Percentiles rank a stretch among this genome's conserved stretches.
These are phyloP conservation scores for Platyrinchus mystaceus DNA, from an alignment of 2,797 vertebrate genomes.

Conservation along the genomic window DNA sequence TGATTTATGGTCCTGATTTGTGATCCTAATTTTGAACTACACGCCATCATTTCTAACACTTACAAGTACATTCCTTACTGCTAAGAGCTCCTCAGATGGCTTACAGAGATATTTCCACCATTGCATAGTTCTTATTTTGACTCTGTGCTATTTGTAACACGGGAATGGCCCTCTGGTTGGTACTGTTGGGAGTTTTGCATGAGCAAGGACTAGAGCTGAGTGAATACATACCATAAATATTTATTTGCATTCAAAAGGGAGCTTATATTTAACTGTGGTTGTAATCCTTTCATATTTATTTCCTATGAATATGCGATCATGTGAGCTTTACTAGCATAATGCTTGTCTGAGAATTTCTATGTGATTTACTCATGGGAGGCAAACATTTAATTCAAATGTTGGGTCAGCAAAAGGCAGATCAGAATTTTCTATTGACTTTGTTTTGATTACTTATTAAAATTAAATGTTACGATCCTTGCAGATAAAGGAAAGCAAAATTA, in stretches of 20 bases:
- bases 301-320: neutral
- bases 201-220: neutral
- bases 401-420: neutral
- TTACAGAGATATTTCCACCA: neutral
- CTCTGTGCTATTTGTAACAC: neutral
- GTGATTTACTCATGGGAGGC: neutral
- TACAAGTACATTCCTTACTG: neutral
- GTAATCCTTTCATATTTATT: slow-evolving; percentile 37
- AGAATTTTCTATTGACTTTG: neutral
- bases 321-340: neutral
- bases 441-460: slow-evolving; percentile 1
- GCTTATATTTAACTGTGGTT: neutral
- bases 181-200: neutral
- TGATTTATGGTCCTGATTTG: neutral
- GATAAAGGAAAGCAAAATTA: neutral
- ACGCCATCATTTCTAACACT: neutral
- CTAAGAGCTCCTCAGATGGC: neutral
- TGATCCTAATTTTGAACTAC: neutral
- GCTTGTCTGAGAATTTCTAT: slow-evolving; percentile 8
- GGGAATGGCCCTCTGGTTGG: neutral
- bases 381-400: slow-evolving; percentile 13
- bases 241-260: slow-evolving; percentile 16
- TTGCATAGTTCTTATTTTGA: neutral
- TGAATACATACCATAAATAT: neutral
- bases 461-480: neutral